phyloP scores from a whole-genome alignment of 1,140 invertebrate species.

The Bombus sylvicola region DNA sequence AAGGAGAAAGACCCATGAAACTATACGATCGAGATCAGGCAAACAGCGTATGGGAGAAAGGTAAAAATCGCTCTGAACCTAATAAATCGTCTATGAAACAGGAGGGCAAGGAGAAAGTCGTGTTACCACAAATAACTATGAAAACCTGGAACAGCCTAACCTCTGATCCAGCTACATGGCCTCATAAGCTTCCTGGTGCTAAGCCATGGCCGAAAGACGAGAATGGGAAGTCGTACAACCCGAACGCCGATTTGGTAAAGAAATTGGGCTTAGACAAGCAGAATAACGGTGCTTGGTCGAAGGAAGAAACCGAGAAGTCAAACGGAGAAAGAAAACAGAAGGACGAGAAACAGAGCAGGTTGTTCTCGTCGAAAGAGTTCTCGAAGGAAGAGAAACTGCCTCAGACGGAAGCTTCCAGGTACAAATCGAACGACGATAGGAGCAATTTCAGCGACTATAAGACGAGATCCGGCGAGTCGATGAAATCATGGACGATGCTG shows the following conservation, averaged over 20 bases:
- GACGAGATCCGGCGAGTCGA: not conserved
- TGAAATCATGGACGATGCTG: constrained; percentile 23
- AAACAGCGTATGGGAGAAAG: constrained; percentile 42
- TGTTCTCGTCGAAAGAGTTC: constrained; percentile 11
- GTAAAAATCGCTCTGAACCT: constrained; percentile 61
- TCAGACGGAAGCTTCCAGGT: constrained; percentile 25
- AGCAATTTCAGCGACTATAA: constrained; percentile 33
- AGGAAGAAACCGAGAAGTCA: constrained; percentile 29
- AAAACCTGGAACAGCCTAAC: constrained; percentile 79
- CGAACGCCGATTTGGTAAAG: constrained; percentile 75
- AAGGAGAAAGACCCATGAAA: constrained; percentile 20
- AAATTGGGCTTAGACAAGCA: constrained; percentile 76
- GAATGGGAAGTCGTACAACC: constrained; percentile 78
- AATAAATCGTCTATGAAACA: constrained; percentile 46
- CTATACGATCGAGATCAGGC: constrained; percentile 14
- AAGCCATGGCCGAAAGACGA: constrained; percentile 80
- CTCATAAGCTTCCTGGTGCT: constrained; percentile 73
- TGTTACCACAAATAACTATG: constrained; percentile 75
- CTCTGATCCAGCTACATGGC: constrained; percentile 79
- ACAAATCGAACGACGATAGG: constrained; percentile 29
- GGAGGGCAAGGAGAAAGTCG: constrained; percentile 60
- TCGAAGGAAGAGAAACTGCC: constrained; percentile 23
- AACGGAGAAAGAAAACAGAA: not conserved
- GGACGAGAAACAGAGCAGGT: constrained; percentile 25
- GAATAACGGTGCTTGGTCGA: constrained; percentile 38